These are phyloP conservation scores for Agrypnus murinus DNA, from an alignment of 2,888 invertebrate species.

Conservation along the genomic window DNA sequence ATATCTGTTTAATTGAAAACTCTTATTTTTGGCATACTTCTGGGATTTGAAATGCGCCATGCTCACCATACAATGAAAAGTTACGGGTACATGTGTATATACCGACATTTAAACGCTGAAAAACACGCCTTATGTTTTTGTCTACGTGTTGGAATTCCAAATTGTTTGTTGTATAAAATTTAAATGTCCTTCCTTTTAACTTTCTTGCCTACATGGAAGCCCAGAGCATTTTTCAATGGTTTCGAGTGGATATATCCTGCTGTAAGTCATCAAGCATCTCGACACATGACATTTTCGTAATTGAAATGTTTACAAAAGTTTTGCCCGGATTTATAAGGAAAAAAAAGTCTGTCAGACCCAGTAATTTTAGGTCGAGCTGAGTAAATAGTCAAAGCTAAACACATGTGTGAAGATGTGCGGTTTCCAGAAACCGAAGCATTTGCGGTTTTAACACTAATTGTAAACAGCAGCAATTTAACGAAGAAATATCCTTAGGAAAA, in stretches of 20 bases:
- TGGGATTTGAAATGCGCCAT: no score
- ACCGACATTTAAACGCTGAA: no score
- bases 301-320: slow-evolving; percentile 45
- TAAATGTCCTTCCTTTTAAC: slow-evolving; percentile 23
- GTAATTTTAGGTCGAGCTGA: slow-evolving; percentile 37
- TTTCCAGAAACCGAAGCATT: slow-evolving; percentile 20
- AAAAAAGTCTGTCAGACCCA: slow-evolving; percentile 35
- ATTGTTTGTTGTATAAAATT: slow-evolving; percentile 17
- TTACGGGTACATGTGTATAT: no score
- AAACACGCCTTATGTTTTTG: no score
- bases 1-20: no score
- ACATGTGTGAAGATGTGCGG: slow-evolving; percentile 36
- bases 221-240: slow-evolving; percentile 29
- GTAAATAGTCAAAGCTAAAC: slow-evolving; percentile 31
- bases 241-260: slow-evolving; percentile 48
- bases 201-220: no score
- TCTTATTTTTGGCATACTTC: no score
- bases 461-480: slow-evolving; percentile 29
- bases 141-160: slow-evolving; percentile 12
- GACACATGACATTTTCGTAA: slow-evolving; percentile 37
- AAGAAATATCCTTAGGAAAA: no score
- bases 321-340: slow-evolving; percentile 37
- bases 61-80: no score
- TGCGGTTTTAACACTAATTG: slow-evolving; percentile 17
- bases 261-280: slow-evolving; percentile 33